A percentile compares a stretch with the other conserved stretches of the same genome.
phyloP scores from a whole-genome alignment of 1,140 invertebrate species.

The Megalopta genalis region DNA sequence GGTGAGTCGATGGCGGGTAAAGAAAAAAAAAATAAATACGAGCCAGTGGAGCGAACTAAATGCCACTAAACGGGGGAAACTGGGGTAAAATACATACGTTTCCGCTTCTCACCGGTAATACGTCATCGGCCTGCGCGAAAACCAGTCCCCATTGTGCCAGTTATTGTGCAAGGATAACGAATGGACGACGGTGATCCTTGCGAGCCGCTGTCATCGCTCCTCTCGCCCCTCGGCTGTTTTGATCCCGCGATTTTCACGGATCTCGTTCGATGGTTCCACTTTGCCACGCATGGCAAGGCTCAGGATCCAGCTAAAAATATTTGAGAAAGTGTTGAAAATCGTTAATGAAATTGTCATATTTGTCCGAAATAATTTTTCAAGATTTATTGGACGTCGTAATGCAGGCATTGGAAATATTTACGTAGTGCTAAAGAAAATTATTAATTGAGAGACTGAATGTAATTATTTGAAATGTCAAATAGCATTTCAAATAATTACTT shows the following conservation, averaged over 20 bases:
- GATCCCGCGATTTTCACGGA: conserved; percentile 56
- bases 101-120: conserved; percentile 76
- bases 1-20: background rate
- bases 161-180: conserved; percentile 73
- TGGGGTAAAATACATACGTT: conserved; percentile 77
- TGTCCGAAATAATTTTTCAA: no score
- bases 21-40: conserved; percentile 69
- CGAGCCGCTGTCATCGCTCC: conserved; percentile 4
- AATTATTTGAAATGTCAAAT: no score
- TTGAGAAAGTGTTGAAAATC: no score
- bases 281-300: no score
- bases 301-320: no score
- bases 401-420: no score
- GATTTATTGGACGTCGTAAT: no score
- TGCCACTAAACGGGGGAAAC: conserved; percentile 76
- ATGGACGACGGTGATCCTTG: conserved; percentile 65
- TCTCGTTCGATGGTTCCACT: background rate
- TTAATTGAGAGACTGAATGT: no score
- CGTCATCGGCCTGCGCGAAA: conserved; percentile 74
- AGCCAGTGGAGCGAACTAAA: conserved; percentile 75
- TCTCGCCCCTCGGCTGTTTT: conserved; percentile 56
- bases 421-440: no score
- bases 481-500: no score
- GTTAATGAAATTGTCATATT: no score
- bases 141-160: conserved; percentile 67